Percentiles rank a stretch among this genome's conserved stretches.
Evolutionary conservation across 2,888 invertebrate species (phyloP).

Genomic region (Drosophila diplacantha): DNA sequence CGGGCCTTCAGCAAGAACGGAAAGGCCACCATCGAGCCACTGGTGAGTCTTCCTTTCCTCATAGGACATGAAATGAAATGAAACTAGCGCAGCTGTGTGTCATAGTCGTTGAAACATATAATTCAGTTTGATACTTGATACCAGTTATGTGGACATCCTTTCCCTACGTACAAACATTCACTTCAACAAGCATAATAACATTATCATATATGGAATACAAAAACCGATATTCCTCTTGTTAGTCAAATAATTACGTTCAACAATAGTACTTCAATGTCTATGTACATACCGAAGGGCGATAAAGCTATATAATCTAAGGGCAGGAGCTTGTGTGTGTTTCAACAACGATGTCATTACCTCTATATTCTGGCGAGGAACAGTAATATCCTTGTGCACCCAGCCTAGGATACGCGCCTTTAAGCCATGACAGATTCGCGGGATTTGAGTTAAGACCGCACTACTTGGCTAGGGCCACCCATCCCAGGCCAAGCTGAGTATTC

Average conservation of each 20-base stretch:
- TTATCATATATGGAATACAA: neutral
- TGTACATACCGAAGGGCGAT: neutral
- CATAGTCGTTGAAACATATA: neutral
- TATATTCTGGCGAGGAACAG: constrained; percentile 1
- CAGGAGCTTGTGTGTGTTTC: neutral
- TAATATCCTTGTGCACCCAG: no score
- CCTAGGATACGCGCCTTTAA: neutral
- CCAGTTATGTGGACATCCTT: neutral
- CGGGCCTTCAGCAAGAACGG: constrained; percentile 84
- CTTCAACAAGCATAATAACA: constrained; percentile 1
- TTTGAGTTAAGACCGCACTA: neutral
- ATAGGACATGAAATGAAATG: neutral
- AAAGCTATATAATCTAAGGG: neutral
- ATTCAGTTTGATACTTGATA: constrained; percentile 1
- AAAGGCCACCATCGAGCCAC: constrained; percentile 82
- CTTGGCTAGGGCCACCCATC: neutral
- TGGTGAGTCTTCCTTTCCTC: constrained; percentile 66
- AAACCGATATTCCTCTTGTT: neutral
- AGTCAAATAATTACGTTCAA: constrained; percentile 1
- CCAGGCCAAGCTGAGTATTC: neutral
- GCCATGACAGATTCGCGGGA: neutral
- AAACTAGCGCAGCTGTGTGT: neutral
- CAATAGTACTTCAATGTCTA: neutral
- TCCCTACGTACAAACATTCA: neutral
- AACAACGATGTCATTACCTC: neutral